These are phyloP conservation scores for Bombus superbus DNA, from an alignment of 1,140 invertebrate genomes.

Conservation along the genomic window DNA sequence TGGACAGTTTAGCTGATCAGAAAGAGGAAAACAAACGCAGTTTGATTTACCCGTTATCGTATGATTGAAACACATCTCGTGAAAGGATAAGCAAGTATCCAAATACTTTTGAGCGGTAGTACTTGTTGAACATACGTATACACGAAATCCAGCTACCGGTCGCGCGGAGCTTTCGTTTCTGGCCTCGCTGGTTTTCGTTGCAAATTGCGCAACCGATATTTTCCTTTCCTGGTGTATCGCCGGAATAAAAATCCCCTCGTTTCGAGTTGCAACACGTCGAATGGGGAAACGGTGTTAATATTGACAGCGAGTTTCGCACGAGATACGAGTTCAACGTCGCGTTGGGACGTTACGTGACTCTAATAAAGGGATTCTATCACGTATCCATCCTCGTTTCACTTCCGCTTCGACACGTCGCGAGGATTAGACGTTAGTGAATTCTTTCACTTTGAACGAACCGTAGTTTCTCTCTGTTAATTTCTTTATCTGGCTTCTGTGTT, in stretches of 20 bases:
- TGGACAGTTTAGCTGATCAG: too few species aligned
- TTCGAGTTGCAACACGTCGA: constrained; percentile 37
- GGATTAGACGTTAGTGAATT: neutral
- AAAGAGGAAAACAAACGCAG: too few species aligned
- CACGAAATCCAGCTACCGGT: constrained; percentile 12
- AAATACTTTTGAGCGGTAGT: neutral
- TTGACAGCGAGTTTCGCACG: constrained; percentile 28
- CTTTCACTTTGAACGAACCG: neutral
- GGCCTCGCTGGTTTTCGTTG: neutral
- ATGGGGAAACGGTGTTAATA: constrained; percentile 36
- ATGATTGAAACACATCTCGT: neutral
- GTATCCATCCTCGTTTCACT: neutral
- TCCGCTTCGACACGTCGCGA: neutral
- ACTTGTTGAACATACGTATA: neutral
- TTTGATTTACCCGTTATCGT: neutral
- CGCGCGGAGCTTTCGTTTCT: neutral
- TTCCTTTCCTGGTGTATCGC: constrained; percentile 40
- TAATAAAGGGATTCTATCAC: constrained; percentile 39
- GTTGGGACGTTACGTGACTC: constrained; percentile 37
- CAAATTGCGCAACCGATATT: constrained; percentile 40
- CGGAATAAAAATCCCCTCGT: constrained; percentile 30
- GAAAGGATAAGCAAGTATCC: neutral
- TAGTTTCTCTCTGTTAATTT: neutral
- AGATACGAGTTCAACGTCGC: neutral
- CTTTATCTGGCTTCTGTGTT: neutral